Percentiles rank a stretch among this genome's conserved stretches.
phyloP scores from a whole-genome alignment of 2,888 invertebrate genomes.

The Metalampra italica region DNA sequence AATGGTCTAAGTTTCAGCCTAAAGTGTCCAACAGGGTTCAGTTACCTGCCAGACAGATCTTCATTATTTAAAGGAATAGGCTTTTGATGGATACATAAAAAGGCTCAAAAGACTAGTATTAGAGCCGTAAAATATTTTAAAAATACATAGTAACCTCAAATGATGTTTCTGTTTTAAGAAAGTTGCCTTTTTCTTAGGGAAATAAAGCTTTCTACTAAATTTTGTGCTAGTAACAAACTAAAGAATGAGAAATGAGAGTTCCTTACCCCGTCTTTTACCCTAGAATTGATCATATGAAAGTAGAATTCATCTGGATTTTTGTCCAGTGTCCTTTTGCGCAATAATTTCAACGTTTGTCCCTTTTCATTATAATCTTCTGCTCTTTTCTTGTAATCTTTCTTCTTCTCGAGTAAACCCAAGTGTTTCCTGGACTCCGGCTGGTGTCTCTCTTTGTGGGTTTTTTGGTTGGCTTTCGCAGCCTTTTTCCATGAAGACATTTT shows the following conservation, averaged over 20 bases:
- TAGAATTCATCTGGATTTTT: constrained; percentile 99
- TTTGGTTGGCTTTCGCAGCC: constrained; percentile 90
- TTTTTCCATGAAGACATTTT: constrained; percentile 95
- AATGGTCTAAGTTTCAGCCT: too few species aligned
- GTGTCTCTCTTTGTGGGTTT: constrained; percentile 90
- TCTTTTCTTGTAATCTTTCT: constrained; percentile 90
- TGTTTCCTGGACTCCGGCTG: constrained; percentile 88
- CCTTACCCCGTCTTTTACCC: constrained; percentile 79
- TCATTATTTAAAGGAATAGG: too few species aligned
- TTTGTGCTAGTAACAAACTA: too few species aligned
- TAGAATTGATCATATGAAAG: constrained; percentile 97
- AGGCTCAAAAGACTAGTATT: neutral
- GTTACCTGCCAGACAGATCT: too few species aligned
- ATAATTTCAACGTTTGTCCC: constrained; percentile 86
- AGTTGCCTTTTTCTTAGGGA: neutral
- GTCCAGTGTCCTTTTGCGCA: constrained; percentile 91
- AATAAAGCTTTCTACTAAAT: neutral
- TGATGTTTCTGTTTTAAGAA: too few species aligned
- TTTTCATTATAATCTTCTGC: constrained; percentile 90
- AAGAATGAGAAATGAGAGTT: neutral
- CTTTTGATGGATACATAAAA: too few species aligned
- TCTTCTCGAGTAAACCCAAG: constrained; percentile 91
- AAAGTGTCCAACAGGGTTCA: too few species aligned
- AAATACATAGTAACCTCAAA: neutral
- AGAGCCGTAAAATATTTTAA: neutral